Conservation (phyloP, 2,113 vertebrate species). For the Origma solitaria region DNA sequence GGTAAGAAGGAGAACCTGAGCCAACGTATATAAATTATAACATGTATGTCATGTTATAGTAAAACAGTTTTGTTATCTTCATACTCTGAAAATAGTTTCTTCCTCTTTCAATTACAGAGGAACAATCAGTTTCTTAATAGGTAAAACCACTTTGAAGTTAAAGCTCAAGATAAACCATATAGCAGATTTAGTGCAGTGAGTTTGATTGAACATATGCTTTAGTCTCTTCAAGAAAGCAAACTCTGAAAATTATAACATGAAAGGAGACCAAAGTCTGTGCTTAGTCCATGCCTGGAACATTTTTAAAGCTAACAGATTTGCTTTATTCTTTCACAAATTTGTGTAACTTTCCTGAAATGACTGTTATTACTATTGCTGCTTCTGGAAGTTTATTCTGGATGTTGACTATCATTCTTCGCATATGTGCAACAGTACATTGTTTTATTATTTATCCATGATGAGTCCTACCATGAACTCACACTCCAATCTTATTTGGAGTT, state of each 20-base stretch:
- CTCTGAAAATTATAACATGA: slow-evolving; percentile 37
- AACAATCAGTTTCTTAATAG: slow-evolving; percentile 36
- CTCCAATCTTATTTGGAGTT: neutral
- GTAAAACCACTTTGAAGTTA: slow-evolving; percentile 55
- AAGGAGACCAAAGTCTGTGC: slow-evolving; percentile 30
- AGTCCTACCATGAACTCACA: neutral
- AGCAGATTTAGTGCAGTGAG: slow-evolving; percentile 62
- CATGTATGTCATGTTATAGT: neutral
- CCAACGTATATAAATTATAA: slow-evolving; percentile 20
- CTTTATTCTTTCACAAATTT: neutral
- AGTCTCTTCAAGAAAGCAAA: slow-evolving; percentile 3
- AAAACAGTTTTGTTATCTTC: slow-evolving; percentile 52
- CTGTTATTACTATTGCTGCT: neutral
- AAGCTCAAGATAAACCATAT: slow-evolving; percentile 40
- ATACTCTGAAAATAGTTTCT: slow-evolving; percentile 41
- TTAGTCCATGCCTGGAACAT: neutral
- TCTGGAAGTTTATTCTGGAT: neutral
- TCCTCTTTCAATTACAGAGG: slow-evolving; percentile 50
- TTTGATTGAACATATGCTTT: slow-evolving; percentile 43
- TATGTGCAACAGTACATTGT: neutral
- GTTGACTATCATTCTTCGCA: neutral
- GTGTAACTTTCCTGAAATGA: neutral
- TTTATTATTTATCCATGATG: neutral
- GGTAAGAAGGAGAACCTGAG: slow-evolving; percentile 27
- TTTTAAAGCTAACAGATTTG: neutral